A percentile compares a stretch with the other conserved stretches of the same genome.
Evolutionary conservation across 2,888 invertebrate genomes (phyloP).

Genomic region (Actias luna): DNA sequence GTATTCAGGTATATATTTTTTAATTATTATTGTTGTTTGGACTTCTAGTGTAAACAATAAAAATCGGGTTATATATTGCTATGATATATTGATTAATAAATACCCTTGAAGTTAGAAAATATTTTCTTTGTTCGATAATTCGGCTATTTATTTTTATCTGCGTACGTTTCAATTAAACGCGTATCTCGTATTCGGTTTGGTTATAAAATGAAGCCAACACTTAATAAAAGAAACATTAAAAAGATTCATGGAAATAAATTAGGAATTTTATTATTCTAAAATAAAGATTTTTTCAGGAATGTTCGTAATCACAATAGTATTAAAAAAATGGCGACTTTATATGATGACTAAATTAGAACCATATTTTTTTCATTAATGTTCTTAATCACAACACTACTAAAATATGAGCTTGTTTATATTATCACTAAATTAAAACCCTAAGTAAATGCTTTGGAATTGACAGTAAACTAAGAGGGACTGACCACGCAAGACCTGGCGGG

Average conservation of each 20-base stretch:
- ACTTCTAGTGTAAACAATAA: too few relatives aligned
- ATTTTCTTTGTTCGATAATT: neutral
- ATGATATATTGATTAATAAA: too few relatives aligned
- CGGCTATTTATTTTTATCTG: neutral
- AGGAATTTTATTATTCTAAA: neutral
- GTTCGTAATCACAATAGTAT: neutral
- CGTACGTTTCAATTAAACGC: neutral
- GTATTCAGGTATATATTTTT: too few relatives aligned
- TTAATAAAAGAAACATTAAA: neutral
- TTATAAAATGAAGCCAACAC: neutral
- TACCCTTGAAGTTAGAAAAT: too few relatives aligned
- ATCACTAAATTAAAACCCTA: neutral
- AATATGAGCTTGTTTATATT: neutral
- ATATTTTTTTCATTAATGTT: neutral
- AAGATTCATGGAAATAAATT: neutral
- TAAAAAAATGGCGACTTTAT: neutral
- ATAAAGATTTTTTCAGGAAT: neutral
- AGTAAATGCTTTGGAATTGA: slow-evolving; percentile 23
- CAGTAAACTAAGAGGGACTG: slow-evolving; percentile 24
- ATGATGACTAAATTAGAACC: neutral
- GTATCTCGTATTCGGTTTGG: neutral
- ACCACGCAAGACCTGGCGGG: slow-evolving; percentile 33
- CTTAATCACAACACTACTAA: neutral
- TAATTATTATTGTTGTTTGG: too few relatives aligned
- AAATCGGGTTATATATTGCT: too few relatives aligned